phyloP scores from a whole-genome alignment of 2,113 vertebrate species.

The Nanger granti region DNA sequence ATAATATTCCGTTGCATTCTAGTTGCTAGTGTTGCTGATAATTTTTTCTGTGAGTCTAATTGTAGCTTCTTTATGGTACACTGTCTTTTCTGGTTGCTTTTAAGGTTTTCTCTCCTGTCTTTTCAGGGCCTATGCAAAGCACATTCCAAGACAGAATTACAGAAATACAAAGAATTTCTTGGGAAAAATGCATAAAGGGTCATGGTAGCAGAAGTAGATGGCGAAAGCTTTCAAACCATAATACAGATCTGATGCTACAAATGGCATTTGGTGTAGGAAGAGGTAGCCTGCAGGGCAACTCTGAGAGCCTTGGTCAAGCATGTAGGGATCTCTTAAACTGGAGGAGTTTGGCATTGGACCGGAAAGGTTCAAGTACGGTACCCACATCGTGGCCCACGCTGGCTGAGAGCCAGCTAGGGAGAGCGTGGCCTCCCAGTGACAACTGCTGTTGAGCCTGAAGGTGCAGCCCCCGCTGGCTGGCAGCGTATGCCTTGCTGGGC shows the following conservation, averaged over 20 bases:
- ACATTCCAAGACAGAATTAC: not conserved
- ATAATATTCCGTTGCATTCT: not conserved
- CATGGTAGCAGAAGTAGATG: accelerated
- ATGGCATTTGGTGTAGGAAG: not conserved
- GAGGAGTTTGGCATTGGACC: not conserved
- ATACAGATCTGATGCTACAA: not conserved
- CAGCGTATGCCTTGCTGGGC: not conserved
- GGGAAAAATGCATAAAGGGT: not conserved
- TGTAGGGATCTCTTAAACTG: not conserved
- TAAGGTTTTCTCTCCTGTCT: not conserved
- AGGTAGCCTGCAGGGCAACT: not conserved
- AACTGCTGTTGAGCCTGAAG: not conserved
- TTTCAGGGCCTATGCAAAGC: not conserved
- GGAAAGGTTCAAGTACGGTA: not conserved
- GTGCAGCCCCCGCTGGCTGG: not conserved
- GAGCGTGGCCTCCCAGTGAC: not conserved
- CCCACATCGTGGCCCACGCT: not conserved
- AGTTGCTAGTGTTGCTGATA: not conserved
- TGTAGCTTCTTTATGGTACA: not conserved
- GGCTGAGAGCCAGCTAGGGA: not conserved
- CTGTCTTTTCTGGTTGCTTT: not conserved
- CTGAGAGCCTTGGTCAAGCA: not conserved
- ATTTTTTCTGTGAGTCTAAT: not conserved
- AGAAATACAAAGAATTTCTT: not conserved
- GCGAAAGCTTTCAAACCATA: not conserved